Conservation (phyloP, 35 echinoderm and acorn worm genomes). For the Amphiura filiformis region DNA sequence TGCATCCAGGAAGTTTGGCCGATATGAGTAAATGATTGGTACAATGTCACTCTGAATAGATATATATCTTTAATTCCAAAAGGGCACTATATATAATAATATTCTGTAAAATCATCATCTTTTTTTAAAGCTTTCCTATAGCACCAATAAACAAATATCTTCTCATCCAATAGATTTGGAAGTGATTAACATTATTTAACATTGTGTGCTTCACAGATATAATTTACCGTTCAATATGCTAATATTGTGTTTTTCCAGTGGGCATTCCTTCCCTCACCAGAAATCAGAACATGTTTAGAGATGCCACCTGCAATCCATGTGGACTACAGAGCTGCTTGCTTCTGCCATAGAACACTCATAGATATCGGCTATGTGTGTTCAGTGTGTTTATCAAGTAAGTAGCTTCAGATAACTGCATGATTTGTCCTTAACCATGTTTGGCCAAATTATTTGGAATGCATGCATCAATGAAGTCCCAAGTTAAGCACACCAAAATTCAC, state of each 20-base stretch:
- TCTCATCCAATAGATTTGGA: too few relatives aligned
- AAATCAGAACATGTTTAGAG: conserved; percentile 47
- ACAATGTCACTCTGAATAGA: too few relatives aligned
- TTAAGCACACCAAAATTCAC: neutral
- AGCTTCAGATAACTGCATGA: neutral
- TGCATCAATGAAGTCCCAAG: neutral
- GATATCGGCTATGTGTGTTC: conserved; percentile 97
- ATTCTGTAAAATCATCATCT: too few relatives aligned
- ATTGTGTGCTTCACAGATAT: too few relatives aligned
- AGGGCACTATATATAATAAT: too few relatives aligned
- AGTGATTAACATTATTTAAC: too few relatives aligned
- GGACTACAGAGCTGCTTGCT: conserved; percentile 92
- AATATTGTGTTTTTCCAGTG: conserved; percentile 62
- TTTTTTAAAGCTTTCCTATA: too few relatives aligned
- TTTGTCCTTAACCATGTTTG: neutral
- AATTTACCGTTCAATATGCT: too few relatives aligned
- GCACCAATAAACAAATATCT: too few relatives aligned
- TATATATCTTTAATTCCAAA: too few relatives aligned
- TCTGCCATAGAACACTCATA: conserved; percentile 94
- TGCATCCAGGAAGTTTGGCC: too few relatives aligned
- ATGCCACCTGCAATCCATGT: conserved; percentile 92
- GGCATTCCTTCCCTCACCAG: conserved; percentile 77
- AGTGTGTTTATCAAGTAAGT: conserved; percentile 95
- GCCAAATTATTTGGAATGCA: neutral
- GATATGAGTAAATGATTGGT: too few relatives aligned